phyloP scores from a whole-genome alignment of 2,888 invertebrate species.

The Chouioia cunea region DNA sequence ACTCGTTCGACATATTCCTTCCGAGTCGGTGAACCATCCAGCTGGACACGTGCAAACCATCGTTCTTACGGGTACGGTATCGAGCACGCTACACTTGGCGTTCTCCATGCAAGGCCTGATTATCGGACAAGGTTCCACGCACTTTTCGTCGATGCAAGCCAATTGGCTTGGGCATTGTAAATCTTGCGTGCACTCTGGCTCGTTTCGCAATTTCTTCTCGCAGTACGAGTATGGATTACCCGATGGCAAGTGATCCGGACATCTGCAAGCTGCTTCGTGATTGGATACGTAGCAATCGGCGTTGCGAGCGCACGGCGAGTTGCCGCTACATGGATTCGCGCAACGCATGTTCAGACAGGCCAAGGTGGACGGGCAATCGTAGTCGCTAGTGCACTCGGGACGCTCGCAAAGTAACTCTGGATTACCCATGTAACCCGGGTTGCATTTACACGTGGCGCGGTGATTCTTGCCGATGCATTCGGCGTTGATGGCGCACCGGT shows the following conservation, averaged over 20 bases:
- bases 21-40: slow-evolving; percentile 84
- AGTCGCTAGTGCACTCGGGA: slow-evolving; percentile 82
- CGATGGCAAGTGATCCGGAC: slow-evolving; percentile 82
- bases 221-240: slow-evolving; percentile 88
- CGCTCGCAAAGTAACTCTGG: slow-evolving; percentile 83
- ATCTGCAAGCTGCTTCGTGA: slow-evolving; percentile 85
- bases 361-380: slow-evolving; percentile 83
- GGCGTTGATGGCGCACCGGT: slow-evolving; percentile 87
- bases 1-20: slow-evolving; percentile 82
- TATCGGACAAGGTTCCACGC: slow-evolving; percentile 83
- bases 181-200: slow-evolving; percentile 80
- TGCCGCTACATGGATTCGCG: slow-evolving; percentile 81
- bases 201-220: slow-evolving; percentile 66
- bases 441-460: slow-evolving; percentile 84
- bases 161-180: slow-evolving; percentile 84
- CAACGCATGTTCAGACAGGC: slow-evolving; percentile 82
- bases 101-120: slow-evolving; percentile 82
- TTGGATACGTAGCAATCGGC: slow-evolving; percentile 85
- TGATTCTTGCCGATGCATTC: slow-evolving; percentile 87
- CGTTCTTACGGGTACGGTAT: slow-evolving; percentile 87
- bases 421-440: slow-evolving; percentile 82
- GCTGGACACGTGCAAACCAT: slow-evolving; percentile 91
- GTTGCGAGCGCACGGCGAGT: slow-evolving; percentile 84
- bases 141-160: slow-evolving; percentile 84
- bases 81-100: slow-evolving; percentile 84